Evolutionary conservation across 2,888 invertebrate genomes (phyloP).

Genomic region (Epinotia demarniana): DNA sequence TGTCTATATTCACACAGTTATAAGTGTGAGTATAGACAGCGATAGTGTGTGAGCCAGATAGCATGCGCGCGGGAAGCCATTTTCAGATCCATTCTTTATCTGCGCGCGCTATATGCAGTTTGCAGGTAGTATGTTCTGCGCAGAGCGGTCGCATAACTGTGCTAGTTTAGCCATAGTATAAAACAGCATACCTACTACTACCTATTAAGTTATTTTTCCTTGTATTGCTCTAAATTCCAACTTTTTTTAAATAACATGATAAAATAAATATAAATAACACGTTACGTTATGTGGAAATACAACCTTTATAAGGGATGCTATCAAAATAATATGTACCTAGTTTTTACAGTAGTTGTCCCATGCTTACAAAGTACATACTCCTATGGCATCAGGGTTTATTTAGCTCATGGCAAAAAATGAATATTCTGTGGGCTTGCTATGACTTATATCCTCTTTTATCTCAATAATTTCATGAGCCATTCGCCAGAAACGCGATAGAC

Average conservation of each 20-base stretch:
- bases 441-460: constrained; percentile 3
- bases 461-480: neutral
- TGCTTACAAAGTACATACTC: constrained; percentile 44
- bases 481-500: neutral
- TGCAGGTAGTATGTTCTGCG: constrained; percentile 57
- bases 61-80: no score
- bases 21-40: no score
- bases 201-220: constrained; percentile 67
- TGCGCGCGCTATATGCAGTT: no score
- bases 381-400: constrained; percentile 29
- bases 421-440: constrained; percentile 14
- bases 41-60: no score
- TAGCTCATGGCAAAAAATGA: constrained; percentile 40
- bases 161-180: constrained; percentile 65
- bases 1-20: no score
- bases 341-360: constrained; percentile 68
- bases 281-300: constrained; percentile 79
- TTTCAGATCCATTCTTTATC: no score
- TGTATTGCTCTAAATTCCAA: constrained; percentile 70
- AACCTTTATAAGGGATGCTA: constrained; percentile 80
- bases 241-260: constrained; percentile 70
- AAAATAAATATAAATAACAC: constrained; percentile 78
- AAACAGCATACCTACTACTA: constrained; percentile 45
- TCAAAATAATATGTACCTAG: constrained; percentile 55
- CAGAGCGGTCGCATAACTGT: constrained; percentile 49